phyloP scores from a whole-genome alignment of 2,113 vertebrate genomes.

The Pelmatolapia mariae region DNA sequence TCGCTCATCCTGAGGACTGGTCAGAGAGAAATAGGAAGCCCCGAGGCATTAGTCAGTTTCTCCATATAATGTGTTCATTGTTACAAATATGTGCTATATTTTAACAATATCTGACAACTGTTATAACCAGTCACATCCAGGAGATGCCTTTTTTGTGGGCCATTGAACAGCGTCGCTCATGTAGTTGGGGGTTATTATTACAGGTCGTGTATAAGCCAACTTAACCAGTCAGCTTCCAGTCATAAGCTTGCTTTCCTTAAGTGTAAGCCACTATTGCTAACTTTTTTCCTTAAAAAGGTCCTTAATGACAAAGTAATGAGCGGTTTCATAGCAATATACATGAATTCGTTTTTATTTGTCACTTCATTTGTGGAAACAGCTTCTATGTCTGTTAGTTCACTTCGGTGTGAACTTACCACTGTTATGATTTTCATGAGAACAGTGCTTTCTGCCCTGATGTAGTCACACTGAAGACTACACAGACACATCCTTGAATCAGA shows the following conservation, averaged over 20 bases:
- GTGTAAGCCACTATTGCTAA: not conserved
- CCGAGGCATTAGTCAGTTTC: not conserved
- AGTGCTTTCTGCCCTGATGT: not conserved
- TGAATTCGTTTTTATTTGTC: accelerated
- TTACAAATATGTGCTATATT: not conserved
- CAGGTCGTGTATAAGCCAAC: not conserved
- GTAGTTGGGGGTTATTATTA: not conserved
- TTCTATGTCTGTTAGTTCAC: not conserved
- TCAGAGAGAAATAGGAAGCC: not conserved
- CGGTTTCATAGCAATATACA: not conserved
- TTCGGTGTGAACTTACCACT: not conserved
- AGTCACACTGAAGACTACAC: not conserved
- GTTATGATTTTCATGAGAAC: not conserved
- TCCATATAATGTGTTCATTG: not conserved
- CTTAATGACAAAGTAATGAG: not conserved
- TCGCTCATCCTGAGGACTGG: not conserved
- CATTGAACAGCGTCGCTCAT: not conserved
- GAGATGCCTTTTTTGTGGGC: not conserved
- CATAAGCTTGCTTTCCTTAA: not conserved
- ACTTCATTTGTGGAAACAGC: not conserved
- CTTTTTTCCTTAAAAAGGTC: not conserved
- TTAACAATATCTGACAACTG: not conserved
- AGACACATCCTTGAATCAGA: not conserved
- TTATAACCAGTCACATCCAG: not conserved
- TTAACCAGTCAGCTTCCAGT: not conserved